Evolutionary conservation across 2,888 invertebrate species (phyloP).

Genomic region (Rugalucina vietnamica): DNA sequence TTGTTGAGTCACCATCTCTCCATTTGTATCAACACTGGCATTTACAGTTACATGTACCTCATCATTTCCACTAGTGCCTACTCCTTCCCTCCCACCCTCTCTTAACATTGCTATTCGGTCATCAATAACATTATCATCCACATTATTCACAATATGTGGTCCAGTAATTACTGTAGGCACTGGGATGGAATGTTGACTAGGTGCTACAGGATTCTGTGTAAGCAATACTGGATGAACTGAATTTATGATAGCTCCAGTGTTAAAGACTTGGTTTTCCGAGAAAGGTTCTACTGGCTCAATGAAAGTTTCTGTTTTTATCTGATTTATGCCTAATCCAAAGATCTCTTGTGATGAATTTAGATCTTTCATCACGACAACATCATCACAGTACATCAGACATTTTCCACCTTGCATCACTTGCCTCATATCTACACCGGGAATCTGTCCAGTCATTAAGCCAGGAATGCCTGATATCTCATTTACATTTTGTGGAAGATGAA

Average conservation of each 20-base stretch:
- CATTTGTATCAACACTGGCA: not conserved
- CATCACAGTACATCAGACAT: conserved; percentile 8
- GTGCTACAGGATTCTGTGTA: not conserved
- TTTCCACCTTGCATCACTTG: not conserved
- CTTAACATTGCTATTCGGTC: no score
- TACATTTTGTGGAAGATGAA: not conserved
- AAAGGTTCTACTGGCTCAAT: conserved; percentile 9
- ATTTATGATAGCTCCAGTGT: not conserved
- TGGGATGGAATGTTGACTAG: not conserved
- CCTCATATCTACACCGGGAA: not conserved
- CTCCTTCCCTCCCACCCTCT: no score
- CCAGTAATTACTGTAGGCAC: not conserved
- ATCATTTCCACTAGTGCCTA: not conserved
- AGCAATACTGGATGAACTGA: conserved; percentile 12
- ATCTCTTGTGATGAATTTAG: not conserved
- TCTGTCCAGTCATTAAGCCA: not conserved
- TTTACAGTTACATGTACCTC: no score
- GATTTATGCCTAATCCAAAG: not conserved
- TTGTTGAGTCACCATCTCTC: not conserved
- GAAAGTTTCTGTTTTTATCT: conserved; percentile 7
- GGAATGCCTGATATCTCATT: not conserved
- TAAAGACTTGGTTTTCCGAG: not conserved
- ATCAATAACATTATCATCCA: not conserved
- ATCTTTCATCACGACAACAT: conserved; percentile 3
- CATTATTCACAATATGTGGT: not conserved